Conservation (phyloP, 2,113 vertebrate genomes). For the Sapayoa aenigma region DNA sequence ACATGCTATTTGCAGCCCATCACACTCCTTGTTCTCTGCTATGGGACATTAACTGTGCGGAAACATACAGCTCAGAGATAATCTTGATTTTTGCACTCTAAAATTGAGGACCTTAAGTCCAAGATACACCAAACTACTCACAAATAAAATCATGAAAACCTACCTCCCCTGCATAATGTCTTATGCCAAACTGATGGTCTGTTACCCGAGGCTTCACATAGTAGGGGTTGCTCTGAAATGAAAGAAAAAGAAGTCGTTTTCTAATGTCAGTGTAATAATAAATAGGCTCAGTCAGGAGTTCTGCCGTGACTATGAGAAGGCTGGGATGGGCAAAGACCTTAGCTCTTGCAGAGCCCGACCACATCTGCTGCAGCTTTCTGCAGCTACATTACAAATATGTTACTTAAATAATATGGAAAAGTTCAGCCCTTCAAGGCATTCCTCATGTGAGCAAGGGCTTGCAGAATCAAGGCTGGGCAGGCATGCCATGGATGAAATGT, state of each 20-base stretch:
- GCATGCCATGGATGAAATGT: conserved; percentile 40
- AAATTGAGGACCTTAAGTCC: not conserved
- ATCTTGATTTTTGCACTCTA: not conserved
- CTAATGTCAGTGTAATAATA: not conserved
- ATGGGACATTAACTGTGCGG: accelerated
- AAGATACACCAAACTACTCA: not conserved
- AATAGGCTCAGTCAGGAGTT: not conserved
- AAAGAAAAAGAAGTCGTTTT: not conserved
- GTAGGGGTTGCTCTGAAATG: conserved; percentile 82
- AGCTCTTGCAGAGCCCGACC: conserved; percentile 6
- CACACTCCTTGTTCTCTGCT: not conserved
- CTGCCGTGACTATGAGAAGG: not conserved
- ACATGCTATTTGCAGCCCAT: not conserved
- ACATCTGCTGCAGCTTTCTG: not conserved
- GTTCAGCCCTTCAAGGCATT: conserved; percentile 28
- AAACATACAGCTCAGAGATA: not conserved
- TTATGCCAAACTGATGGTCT: conserved; percentile 91
- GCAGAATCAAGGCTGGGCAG: conserved; percentile 21
- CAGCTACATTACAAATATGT: not conserved
- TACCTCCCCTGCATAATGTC: conserved; percentile 92
- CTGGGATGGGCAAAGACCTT: conserved; percentile 6
- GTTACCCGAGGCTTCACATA: conserved; percentile 89
- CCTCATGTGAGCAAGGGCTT: conserved; percentile 29
- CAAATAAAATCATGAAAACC: not conserved
- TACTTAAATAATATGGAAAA: conserved; percentile 29